A percentile compares a stretch with the other conserved stretches of the same genome.
These are phyloP conservation scores for Saimiri boliviensis DNA, from an alignment of 2,113 vertebrate species.

Conservation along the genomic window DNA sequence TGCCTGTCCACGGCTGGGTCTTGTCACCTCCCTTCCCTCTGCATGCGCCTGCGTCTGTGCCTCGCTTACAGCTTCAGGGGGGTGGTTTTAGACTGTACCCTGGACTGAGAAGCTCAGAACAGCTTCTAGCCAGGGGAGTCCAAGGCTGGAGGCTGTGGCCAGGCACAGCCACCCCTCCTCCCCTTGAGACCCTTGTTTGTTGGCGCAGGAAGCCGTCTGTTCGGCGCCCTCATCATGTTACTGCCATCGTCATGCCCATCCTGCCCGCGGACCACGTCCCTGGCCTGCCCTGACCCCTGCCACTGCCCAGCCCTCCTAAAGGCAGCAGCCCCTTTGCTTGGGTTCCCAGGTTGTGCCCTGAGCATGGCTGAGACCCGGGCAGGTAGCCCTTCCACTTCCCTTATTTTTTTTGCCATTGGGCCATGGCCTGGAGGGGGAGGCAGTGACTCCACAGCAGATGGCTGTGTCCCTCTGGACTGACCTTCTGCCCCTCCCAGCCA, in stretches of 20 bases:
- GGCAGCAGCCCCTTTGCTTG: neutral
- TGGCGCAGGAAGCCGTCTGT: slow-evolving; percentile 71
- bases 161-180: slow-evolving; percentile 47
- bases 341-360: neutral
- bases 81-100: slow-evolving; percentile 46
- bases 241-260: slow-evolving; percentile 91
- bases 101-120: slow-evolving; percentile 67
- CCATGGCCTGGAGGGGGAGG: neutral
- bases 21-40: neutral
- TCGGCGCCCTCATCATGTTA: slow-evolving; percentile 86
- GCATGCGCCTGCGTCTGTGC: slow-evolving; percentile 59
- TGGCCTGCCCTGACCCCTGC: slow-evolving; percentile 33
- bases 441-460: neutral
- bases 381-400: neutral
- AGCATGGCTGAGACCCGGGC: neutral
- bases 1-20: slow-evolving; percentile 11
- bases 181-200: slow-evolving; percentile 67
- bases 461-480: neutral
- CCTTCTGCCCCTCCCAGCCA: neutral
- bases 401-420: neutral
- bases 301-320: slow-evolving; percentile 23
- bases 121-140: slow-evolving; percentile 62
- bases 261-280: slow-evolving; percentile 78
- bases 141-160: slow-evolving; percentile 40
- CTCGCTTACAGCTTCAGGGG: slow-evolving; percentile 13